A percentile compares a stretch with the other conserved stretches of the same genome.
phyloP scores from a whole-genome alignment of 2,888 invertebrate species.

The Drosophila formosana region DNA sequence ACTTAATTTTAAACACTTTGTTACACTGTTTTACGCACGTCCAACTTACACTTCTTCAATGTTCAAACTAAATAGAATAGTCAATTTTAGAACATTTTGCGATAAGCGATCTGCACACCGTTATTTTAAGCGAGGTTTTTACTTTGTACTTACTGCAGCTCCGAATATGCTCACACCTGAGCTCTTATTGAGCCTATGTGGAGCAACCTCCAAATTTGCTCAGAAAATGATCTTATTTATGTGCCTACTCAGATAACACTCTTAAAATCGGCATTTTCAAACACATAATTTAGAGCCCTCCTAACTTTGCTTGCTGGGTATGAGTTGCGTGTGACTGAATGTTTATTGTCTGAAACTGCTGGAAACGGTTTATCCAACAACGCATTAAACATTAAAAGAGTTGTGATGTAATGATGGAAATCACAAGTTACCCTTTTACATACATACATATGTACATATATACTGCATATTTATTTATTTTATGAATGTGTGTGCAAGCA shows the following conservation, averaged over 20 bases:
- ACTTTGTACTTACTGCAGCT: conserved; percentile 3
- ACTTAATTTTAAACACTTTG: no score
- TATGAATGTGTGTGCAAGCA: neutral
- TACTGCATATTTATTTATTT: no score
- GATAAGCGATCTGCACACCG: no score
- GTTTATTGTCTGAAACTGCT: conserved; percentile 7
- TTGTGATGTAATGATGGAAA: conserved; percentile 2
- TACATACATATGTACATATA: neutral
- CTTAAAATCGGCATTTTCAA: neutral
- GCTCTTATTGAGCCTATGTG: neutral
- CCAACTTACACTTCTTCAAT: no score
- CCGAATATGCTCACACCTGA: conserved; percentile 4
- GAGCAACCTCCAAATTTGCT: neutral
- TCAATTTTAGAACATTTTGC: no score
- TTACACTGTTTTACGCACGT: no score
- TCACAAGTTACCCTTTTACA: conserved; percentile 12
- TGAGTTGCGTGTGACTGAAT: conserved; percentile 1
- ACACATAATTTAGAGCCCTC: conserved; percentile 1
- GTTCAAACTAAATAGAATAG: no score
- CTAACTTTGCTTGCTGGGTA: conserved; percentile 3
- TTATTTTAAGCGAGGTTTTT: neutral
- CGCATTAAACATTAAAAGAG: neutral
- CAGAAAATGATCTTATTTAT: conserved; percentile 1
- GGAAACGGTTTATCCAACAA: neutral
- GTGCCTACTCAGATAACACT: conserved; percentile 6